Percentiles rank a stretch among this genome's conserved stretches.
Evolutionary conservation across 1,140 invertebrate species (phyloP).

Genomic region (Physella acuta): DNA sequence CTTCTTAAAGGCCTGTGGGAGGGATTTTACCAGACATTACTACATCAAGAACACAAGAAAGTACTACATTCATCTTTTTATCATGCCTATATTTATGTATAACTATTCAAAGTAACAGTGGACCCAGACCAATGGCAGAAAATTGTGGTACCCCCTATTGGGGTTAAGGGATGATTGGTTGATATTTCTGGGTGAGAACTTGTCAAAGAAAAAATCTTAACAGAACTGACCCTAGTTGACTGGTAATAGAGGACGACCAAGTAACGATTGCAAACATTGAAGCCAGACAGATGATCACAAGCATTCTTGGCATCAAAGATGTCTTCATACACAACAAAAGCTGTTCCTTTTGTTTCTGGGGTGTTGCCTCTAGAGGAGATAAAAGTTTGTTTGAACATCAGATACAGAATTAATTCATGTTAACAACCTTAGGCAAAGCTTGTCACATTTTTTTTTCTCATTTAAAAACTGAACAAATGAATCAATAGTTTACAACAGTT

Average conservation of each 20-base stretch:
- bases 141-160: too few species aligned
- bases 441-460: too few species aligned
- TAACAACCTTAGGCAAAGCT: too few species aligned
- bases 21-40: background rate
- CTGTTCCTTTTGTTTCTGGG: conserved; percentile 94
- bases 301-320: conserved; percentile 99
- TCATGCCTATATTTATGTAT: background rate
- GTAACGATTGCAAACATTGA: conserved; percentile 98
- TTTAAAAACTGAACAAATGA: too few species aligned
- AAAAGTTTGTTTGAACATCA: too few species aligned
- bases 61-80: background rate
- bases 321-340: conserved; percentile 99
- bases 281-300: conserved; percentile 97
- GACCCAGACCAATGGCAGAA: background rate
- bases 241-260: conserved; percentile 96
- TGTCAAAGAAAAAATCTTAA: too few species aligned
- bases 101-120: background rate
- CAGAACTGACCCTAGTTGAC: conserved; percentile 61
- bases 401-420: too few species aligned
- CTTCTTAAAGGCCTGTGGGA: conserved; percentile 91
- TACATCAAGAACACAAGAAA: background rate
- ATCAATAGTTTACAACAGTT: too few species aligned
- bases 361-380: conserved; percentile 85
- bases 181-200: too few species aligned
- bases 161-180: too few species aligned